Percentiles rank a stretch among this genome's conserved stretches.
These are phyloP conservation scores for Scylla paramamosain DNA, from an alignment of 1,140 invertebrate genomes.

Conservation along the genomic window DNA sequence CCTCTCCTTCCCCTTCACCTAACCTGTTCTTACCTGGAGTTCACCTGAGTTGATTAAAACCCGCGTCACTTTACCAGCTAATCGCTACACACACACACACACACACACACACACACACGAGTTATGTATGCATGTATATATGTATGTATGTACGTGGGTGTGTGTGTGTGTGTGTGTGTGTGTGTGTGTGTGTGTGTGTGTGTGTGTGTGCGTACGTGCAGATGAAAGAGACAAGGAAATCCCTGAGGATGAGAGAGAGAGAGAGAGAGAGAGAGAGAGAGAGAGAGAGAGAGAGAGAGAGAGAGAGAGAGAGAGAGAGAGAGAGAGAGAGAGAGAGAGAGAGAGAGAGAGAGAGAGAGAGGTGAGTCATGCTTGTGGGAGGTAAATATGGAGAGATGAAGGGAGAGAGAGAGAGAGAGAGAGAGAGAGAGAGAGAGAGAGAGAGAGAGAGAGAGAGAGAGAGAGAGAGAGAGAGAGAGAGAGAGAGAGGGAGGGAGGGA, in stretches of 20 bases:
- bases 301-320: neutral
- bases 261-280: no score
- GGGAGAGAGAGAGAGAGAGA: neutral
- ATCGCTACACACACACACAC: no score
- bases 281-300: no score
- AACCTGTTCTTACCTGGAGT: no score
- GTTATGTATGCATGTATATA: no score
- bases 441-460: constrained; percentile 17
- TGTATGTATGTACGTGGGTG: neutral
- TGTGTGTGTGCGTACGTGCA: neutral
- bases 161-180: constrained; percentile 29
- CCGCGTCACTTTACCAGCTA: no score
- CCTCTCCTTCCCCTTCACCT: no score
- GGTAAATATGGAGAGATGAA: neutral
- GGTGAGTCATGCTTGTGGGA: no score
- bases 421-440: constrained; percentile 31
- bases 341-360: neutral
- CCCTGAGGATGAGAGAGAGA: no score
- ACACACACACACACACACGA: no score
- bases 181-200: constrained; percentile 29
- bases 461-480: neutral
- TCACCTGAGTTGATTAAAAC: no score
- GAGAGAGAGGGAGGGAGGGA: neutral
- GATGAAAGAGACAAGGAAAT: neutral
- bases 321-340: no score